Evolutionary conservation across 1,140 invertebrate genomes (phyloP), one percentile per base, ranked within the genome.

Genomic region (Zaprionus davidi): DNA sequence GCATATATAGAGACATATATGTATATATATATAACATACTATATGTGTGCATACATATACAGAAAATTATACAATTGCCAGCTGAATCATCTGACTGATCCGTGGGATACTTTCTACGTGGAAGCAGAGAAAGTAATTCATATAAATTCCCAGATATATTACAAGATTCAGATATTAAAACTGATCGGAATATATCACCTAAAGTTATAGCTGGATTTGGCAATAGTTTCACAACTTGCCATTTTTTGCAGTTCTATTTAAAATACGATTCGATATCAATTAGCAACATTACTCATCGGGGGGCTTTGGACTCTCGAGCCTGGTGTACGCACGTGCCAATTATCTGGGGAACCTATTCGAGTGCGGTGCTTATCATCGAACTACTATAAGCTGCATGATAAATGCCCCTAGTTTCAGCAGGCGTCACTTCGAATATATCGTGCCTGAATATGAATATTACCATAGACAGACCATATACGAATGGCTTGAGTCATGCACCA

Each of bases 241-340:
- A 20, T 46, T 20, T 20, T 26, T 12, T 31, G 3, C 1, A 5
- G 9, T 34, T 44, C 9, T 49, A 31, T 44, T 63, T n/a, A 1
- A 12, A 34, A 38, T 22, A 15, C 17, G 26, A 28, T 62, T 44
- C 11, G 13, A 64, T 34, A n/a, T 34, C 51, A 9, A 53, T 20
- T 71, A 38, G 34, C 44, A n/a, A n/a, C 44, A 63, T 64, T 63
- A 71, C 49, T 63, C 34, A 71, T 38, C 13, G 22, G 24, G 34
- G 53, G 64, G 36, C 64, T 71, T 15, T 5, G n/a, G 7, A 6
- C 5, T 34, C 11, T 44, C 46, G 24, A 56, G 59, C 26, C 20
- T 53, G 49, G 7, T 15, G 7, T 15, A 53, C 36, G 31, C 71
- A 73, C 65, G 57, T 60, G 65, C 65, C 71, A 68, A 51, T 44